Evolutionary conservation across 2,888 invertebrate genomes (phyloP).

Genomic region (Sericinus montela): DNA sequence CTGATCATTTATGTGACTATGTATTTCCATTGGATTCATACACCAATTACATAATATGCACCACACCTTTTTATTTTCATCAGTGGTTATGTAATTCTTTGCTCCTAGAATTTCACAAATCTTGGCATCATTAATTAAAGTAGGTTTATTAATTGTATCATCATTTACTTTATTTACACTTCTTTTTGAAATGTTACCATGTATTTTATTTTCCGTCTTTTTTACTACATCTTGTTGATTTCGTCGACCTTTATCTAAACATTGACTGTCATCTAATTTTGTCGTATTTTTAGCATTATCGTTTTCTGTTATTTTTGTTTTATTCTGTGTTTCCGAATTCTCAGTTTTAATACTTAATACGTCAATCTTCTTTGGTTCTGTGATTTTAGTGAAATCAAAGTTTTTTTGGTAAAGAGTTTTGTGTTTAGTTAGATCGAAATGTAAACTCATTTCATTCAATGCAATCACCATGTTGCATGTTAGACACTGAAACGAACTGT

Average conservation of each 20-base stretch:
- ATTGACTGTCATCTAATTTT: no score
- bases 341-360: not conserved
- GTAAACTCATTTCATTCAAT: constrained; percentile 20
- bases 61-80: constrained; percentile 22
- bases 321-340: no score
- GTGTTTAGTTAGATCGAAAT: constrained; percentile 30
- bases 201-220: constrained; percentile 16
- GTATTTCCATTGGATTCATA: constrained; percentile 10
- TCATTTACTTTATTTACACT: constrained; percentile 22
- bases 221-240: no score
- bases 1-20: constrained; percentile 23
- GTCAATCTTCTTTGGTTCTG: not conserved
- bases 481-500: constrained; percentile 42
- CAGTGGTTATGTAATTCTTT: constrained; percentile 25
- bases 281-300: no score
- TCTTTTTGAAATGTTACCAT: constrained; percentile 9
- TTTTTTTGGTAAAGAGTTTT: constrained; percentile 21
- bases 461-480: constrained; percentile 38
- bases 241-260: no score
- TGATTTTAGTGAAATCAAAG: not conserved
- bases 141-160: constrained; percentile 19
- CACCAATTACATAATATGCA: constrained; percentile 35
- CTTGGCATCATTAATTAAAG: constrained; percentile 25
- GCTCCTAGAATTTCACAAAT: constrained; percentile 26
- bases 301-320: no score